Evolutionary conservation across 2,888 invertebrate genomes (phyloP).

Genomic region (Brachylomia viminalis): DNA sequence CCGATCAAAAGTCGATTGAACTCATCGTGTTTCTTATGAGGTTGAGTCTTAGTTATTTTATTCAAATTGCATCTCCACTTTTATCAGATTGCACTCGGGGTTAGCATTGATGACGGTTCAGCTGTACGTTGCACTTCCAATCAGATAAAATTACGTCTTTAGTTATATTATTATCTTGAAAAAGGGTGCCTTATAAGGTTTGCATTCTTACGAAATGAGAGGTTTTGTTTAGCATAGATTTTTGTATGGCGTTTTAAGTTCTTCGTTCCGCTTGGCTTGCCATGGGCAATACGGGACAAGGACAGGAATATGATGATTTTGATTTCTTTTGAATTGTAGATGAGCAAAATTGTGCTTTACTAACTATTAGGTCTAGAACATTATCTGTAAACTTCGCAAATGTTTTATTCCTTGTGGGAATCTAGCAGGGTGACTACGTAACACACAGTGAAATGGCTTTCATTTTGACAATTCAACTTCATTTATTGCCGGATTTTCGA

Average conservation of each 20-base stretch:
- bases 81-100: slow-evolving; percentile 34
- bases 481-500: too few species aligned
- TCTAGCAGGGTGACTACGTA: neutral
- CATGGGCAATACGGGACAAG: too few species aligned
- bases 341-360: slow-evolving; percentile 4
- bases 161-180: slow-evolving; percentile 19
- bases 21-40: too few species aligned
- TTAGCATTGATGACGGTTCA: neutral
- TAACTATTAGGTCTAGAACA: too few species aligned
- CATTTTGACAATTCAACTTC: neutral
- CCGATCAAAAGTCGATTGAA: too few species aligned
- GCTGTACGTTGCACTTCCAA: slow-evolving; percentile 44
- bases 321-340: neutral
- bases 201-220: slow-evolving; percentile 13
- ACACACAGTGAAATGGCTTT: neutral
- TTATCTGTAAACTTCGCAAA: neutral
- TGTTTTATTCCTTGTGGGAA: too few species aligned
- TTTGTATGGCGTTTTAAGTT: neutral
- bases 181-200: slow-evolving; percentile 4
- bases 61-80: slow-evolving; percentile 43
- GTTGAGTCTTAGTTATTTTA: slow-evolving; percentile 46
- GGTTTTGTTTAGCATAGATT: neutral
- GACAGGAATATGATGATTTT: neutral
- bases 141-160: slow-evolving; percentile 27
- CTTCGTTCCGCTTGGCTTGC: too few species aligned